Percentiles rank a stretch among this genome's conserved stretches.
Conservation (phyloP, 2,888 invertebrate genomes). For the Graphium colonna region DNA sequence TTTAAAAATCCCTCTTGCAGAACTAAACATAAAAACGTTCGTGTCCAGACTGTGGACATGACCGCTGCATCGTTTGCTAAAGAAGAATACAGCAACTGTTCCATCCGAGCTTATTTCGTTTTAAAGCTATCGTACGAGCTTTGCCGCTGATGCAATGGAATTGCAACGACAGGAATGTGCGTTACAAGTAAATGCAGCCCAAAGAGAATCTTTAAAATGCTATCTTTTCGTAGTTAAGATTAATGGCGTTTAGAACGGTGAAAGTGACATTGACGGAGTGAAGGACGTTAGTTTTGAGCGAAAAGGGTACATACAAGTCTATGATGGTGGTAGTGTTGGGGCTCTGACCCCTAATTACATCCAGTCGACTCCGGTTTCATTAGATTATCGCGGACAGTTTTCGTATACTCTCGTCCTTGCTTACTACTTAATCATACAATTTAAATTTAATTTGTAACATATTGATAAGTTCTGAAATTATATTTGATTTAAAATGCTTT, state of each 20-base stretch:
- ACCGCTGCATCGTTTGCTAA: constrained; percentile 30
- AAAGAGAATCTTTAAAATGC: constrained; percentile 70
- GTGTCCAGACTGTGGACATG: constrained; percentile 33
- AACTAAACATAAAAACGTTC: constrained; percentile 47
- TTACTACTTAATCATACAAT: no score
- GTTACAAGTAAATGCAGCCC: constrained; percentile 63
- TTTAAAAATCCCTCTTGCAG: constrained; percentile 60
- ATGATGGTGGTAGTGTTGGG: constrained; percentile 53
- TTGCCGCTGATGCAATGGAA: constrained; percentile 45
- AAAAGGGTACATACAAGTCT: constrained; percentile 68
- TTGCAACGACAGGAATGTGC: constrained; percentile 40
- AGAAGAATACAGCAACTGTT: constrained; percentile 30
- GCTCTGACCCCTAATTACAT: constrained; percentile 16
- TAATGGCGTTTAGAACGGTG: constrained; percentile 70
- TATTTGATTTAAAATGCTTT: no score
- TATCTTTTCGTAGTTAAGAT: constrained; percentile 67
- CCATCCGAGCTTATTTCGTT: constrained; percentile 38
- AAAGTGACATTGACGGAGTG: constrained; percentile 66
- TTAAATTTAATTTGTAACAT: no score
- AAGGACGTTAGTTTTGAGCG: constrained; percentile 63
- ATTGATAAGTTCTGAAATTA: no score
- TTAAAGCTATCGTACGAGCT: constrained; percentile 35
- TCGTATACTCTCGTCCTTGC: no score
- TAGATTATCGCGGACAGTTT: constrained; percentile 5
- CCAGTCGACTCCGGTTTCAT: background rate